Evolutionary conservation across 2,113 vertebrate genomes (phyloP).

Genomic region (Zingel zingel): DNA sequence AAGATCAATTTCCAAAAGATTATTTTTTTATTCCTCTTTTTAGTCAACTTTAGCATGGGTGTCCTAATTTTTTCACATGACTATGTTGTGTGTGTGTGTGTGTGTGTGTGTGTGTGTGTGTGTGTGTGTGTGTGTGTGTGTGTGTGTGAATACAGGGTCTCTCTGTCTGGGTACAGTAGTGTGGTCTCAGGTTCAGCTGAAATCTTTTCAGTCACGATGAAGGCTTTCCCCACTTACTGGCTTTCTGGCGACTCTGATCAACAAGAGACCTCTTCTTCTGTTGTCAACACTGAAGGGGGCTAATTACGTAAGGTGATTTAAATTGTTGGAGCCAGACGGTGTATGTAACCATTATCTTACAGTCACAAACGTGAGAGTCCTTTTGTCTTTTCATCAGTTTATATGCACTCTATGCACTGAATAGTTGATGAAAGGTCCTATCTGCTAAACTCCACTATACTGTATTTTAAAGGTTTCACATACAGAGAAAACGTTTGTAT

Average conservation of each 20-base stretch:
- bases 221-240: slow-evolving; percentile 5
- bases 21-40: too few species aligned
- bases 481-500: not conserved
- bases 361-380: slow-evolving; percentile 18
- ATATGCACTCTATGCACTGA: not conserved
- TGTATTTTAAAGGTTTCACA: slow-evolving; percentile 27
- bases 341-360: slow-evolving; percentile 41
- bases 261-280: slow-evolving; percentile 64
- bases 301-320: slow-evolving; percentile 43
- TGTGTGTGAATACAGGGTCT: slow-evolving; percentile 55
- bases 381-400: slow-evolving; percentile 27
- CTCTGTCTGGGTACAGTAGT: slow-evolving; percentile 61
- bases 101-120: not conserved
- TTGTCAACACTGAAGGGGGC: slow-evolving; percentile 48
- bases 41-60: too few species aligned
- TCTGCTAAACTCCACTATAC: not conserved
- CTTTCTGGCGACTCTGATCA: slow-evolving; percentile 22
- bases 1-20: too few species aligned
- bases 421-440: slow-evolving; percentile 13
- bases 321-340: slow-evolving; percentile 44
- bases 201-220: slow-evolving; percentile 54
- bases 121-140: slow-evolving; percentile 13
- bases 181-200: slow-evolving; percentile 61
- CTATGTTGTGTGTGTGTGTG: slow-evolving; percentile 23
- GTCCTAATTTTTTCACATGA: too few species aligned